These are phyloP conservation scores for Epicampocera succincta DNA, from an alignment of 2,888 invertebrate species.

Conservation along the genomic window DNA sequence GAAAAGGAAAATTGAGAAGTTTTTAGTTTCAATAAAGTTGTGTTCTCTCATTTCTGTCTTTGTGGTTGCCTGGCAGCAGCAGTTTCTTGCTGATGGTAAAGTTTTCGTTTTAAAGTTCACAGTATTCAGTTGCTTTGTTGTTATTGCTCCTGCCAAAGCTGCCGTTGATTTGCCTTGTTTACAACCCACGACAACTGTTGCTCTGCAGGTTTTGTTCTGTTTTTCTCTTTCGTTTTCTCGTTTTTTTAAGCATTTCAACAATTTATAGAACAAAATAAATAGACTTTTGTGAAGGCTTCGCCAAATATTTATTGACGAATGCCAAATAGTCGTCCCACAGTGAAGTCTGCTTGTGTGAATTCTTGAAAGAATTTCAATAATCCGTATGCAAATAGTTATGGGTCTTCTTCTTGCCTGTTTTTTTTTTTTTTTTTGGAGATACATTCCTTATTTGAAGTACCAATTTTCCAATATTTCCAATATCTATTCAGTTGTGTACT, in stretches of 20 bases:
- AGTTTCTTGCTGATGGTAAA: constrained; percentile 11
- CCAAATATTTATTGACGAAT: too few relatives aligned
- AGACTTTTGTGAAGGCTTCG: constrained; percentile 9
- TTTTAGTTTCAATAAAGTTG: constrained; percentile 17
- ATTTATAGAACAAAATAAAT: constrained; percentile 17
- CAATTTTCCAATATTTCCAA: too few relatives aligned
- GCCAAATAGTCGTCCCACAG: too few relatives aligned
- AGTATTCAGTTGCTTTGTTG: constrained; percentile 53
- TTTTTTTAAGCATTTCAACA: constrained; percentile 22
- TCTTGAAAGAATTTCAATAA: too few relatives aligned
- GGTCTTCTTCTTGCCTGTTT: too few relatives aligned
- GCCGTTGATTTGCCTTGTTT: constrained; percentile 40
- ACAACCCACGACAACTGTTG: constrained; percentile 57
- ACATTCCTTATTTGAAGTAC: too few relatives aligned
- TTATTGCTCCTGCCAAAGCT: constrained; percentile 44
- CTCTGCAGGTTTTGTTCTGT: constrained; percentile 38
- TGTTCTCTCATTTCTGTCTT: not conserved
- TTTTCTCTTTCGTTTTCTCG: constrained; percentile 20
- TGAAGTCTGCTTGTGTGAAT: too few relatives aligned
- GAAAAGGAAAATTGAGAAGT: constrained; percentile 22
- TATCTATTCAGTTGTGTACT: too few relatives aligned
- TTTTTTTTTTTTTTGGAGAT: too few relatives aligned
- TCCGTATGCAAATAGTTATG: too few relatives aligned
- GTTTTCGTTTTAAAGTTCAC: constrained; percentile 5
- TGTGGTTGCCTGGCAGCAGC: constrained; percentile 21